Evolutionary conservation across 2,113 vertebrate species (phyloP).

Genomic region (Junco hyemalis): DNA sequence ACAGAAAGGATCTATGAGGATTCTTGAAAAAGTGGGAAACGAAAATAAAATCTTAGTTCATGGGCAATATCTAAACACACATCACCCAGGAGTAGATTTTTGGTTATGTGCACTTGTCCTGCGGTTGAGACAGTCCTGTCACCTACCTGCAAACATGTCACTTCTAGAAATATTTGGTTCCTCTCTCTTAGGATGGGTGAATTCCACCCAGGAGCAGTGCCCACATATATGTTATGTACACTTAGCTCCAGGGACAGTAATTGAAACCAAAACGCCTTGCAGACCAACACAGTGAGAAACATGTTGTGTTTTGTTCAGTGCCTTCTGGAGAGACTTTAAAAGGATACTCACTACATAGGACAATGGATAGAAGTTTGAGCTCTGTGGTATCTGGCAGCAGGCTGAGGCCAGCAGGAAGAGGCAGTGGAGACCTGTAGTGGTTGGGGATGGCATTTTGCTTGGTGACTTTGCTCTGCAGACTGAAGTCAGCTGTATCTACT

Average conservation of each 20-base stretch:
- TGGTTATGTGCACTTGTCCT: background rate
- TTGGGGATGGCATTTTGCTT: slow-evolving; percentile 40
- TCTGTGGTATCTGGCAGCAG: slow-evolving; percentile 12
- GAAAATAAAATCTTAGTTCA: background rate
- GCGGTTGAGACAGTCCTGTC: background rate
- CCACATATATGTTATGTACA: accelerated
- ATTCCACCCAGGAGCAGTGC: background rate
- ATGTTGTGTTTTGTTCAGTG: background rate
- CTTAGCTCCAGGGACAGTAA: background rate
- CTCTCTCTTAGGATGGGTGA: background rate
- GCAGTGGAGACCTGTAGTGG: slow-evolving; percentile 6
- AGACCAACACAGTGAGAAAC: background rate
- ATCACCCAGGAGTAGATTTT: background rate
- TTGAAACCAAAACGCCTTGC: background rate
- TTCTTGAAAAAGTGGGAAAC: background rate
- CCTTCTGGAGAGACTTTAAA: background rate
- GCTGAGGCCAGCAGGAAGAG: slow-evolving; percentile 35
- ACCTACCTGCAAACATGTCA: background rate
- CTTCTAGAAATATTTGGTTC: background rate
- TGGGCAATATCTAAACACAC: background rate
- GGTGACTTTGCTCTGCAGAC: background rate
- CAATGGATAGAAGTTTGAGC: background rate
- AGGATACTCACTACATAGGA: slow-evolving; percentile 67
- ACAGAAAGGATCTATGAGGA: background rate
- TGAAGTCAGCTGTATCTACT: background rate